Evolutionary conservation across 2,888 invertebrate species (phyloP).

Genomic region (Nebria brevicollis): DNA sequence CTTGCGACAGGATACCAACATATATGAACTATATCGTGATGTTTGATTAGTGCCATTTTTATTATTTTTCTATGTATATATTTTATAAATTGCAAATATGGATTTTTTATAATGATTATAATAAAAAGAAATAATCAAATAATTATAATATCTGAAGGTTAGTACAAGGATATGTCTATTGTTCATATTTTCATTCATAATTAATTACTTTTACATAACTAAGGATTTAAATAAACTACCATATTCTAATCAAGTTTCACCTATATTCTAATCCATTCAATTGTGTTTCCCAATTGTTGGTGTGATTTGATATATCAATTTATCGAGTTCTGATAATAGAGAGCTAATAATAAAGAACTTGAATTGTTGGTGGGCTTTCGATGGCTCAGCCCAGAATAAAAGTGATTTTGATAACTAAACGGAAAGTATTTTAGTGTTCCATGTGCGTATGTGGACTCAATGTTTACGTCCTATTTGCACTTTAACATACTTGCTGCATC

Average conservation of each 20-base stretch:
- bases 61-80: too few relatives aligned
- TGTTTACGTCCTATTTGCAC: constrained; percentile 35
- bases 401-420: constrained; percentile 26
- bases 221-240: neutral
- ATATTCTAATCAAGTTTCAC: neutral
- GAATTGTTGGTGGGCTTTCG: constrained; percentile 21
- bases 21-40: too few relatives aligned
- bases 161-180: too few relatives aligned
- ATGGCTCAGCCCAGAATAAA: constrained; percentile 19
- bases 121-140: too few relatives aligned
- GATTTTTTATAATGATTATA: too few relatives aligned
- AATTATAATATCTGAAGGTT: too few relatives aligned
- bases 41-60: too few relatives aligned
- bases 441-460: constrained; percentile 30
- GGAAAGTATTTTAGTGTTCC: constrained; percentile 7
- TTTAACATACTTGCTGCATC: constrained; percentile 31
- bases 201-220: too few relatives aligned
- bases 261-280: neutral
- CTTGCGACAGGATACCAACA: neutral
- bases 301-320: neutral
- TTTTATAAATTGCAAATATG: too few relatives aligned
- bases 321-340: neutral
- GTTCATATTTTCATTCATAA: too few relatives aligned
- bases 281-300: neutral
- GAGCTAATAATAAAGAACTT: constrained; percentile 17